Percentiles rank a stretch among this genome's conserved stretches.
phyloP scores from a whole-genome alignment of 2,113 vertebrate species.

The Strix uralensis region DNA sequence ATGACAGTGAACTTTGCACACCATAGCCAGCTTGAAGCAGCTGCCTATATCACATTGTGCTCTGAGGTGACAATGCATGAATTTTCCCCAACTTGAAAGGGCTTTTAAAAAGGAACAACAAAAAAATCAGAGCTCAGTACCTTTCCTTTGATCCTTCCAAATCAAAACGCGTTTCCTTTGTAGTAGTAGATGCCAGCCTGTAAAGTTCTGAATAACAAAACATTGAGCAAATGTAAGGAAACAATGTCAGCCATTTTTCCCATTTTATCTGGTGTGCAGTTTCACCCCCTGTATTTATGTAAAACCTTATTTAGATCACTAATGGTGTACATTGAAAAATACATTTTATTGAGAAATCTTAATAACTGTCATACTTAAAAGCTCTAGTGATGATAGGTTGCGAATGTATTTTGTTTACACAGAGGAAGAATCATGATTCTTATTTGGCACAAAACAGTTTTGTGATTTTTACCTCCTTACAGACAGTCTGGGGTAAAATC shows the following conservation, averaged over 20 bases:
- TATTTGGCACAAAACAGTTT: not conserved
- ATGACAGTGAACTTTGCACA: conserved; percentile 67
- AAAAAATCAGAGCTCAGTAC: conserved; percentile 24
- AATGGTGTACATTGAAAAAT: conserved; percentile 47
- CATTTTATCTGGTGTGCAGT: conserved; percentile 47
- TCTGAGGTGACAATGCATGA: conserved; percentile 57
- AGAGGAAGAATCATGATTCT: not conserved
- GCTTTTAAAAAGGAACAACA: conserved; percentile 63
- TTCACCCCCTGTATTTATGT: conserved; percentile 58
- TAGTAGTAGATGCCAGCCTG: conserved; percentile 53
- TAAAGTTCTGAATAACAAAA: conserved; percentile 61
- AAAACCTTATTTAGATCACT: conserved; percentile 56
- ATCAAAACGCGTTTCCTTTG: conserved; percentile 63
- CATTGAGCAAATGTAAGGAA: conserved; percentile 65
- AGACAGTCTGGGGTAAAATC: not conserved
- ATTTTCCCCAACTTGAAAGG: conserved; percentile 62
- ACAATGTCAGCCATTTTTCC: conserved; percentile 44
- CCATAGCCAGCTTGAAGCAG: conserved; percentile 59
- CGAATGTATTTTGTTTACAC: conserved; percentile 3
- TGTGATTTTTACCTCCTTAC: not conserved
- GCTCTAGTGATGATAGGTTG: conserved; percentile 45
- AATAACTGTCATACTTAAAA: conserved; percentile 32
- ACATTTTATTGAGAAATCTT: conserved; percentile 59
- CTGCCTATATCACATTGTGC: conserved; percentile 63
- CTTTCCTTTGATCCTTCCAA: conserved; percentile 63